Evolutionary conservation across 2,113 vertebrate genomes (phyloP).

Genomic region (Mastomys natalensis): DNA sequence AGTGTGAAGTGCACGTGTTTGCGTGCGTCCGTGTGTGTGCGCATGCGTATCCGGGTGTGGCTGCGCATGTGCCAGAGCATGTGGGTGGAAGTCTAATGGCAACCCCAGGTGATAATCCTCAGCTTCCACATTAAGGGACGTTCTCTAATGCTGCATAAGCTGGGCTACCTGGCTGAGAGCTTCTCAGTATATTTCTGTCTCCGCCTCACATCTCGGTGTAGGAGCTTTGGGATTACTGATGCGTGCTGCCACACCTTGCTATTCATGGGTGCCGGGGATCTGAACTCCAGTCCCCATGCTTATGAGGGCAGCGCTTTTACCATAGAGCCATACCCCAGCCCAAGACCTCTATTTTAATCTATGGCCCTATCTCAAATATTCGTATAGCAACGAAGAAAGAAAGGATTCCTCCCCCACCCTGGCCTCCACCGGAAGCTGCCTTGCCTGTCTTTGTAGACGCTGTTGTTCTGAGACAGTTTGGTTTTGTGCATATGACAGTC

Average conservation of each 20-base stretch:
- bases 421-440: neutral
- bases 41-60: neutral
- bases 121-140: neutral
- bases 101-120: neutral
- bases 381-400: neutral
- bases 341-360: neutral
- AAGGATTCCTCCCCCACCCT: accelerated
- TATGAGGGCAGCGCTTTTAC: no score
- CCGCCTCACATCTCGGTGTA: neutral
- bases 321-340: neutral
- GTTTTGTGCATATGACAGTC: neutral
- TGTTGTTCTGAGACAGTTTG: neutral
- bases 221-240: no score
- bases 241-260: neutral
- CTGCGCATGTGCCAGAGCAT: accelerated
- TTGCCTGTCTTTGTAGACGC: neutral
- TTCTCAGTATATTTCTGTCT: neutral
- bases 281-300: neutral
- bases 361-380: neutral
- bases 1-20: no score
- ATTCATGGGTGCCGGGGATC: neutral
- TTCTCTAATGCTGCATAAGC: neutral
- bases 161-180: neutral
- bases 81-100: neutral
- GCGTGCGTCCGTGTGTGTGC: neutral